Percentiles rank a stretch among this genome's conserved stretches.
Conservation (phyloP, 2,888 invertebrate species). For the Lobophora halterata region DNA sequence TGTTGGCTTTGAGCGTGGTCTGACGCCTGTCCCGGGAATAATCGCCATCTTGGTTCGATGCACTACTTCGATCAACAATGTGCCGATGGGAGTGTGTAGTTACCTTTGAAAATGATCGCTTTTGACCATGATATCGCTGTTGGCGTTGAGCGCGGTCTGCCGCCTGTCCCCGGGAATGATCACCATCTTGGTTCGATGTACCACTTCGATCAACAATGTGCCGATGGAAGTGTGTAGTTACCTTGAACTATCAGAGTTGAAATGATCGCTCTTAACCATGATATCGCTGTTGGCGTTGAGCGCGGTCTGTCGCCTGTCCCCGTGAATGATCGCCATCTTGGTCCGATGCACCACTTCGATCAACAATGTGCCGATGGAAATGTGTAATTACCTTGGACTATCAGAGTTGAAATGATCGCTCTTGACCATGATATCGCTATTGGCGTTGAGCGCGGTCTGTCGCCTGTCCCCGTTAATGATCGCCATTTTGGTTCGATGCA, state of each 20-base stretch:
- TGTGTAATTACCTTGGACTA: slow-evolving; percentile 71
- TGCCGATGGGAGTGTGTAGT: no score
- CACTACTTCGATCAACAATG: no score
- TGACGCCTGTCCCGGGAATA: no score
- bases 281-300: slow-evolving; percentile 48
- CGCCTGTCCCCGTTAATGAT: slow-evolving; percentile 89
- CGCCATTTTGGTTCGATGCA: slow-evolving; percentile 96
- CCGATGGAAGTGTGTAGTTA: no score
- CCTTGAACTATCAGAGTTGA: slow-evolving; percentile 78
- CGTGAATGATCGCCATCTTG: slow-evolving; percentile 94
- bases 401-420: slow-evolving; percentile 92
- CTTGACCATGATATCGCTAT: slow-evolving; percentile 88
- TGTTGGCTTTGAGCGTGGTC: no score
- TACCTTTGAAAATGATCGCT: background rate
- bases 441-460: slow-evolving; percentile 63
- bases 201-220: no score
- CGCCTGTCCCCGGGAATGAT: no score
- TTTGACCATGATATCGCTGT: background rate
- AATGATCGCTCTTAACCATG: background rate
- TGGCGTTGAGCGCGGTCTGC: no score
- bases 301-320: slow-evolving; percentile 81
- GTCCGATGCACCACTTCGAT: no score
- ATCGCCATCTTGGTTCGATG: background rate
- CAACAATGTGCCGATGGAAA: no score
- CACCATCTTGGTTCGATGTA: background rate